Evolutionary conservation across 2,113 vertebrate genomes (phyloP).

Genomic region (Bostrychus sinensis): DNA sequence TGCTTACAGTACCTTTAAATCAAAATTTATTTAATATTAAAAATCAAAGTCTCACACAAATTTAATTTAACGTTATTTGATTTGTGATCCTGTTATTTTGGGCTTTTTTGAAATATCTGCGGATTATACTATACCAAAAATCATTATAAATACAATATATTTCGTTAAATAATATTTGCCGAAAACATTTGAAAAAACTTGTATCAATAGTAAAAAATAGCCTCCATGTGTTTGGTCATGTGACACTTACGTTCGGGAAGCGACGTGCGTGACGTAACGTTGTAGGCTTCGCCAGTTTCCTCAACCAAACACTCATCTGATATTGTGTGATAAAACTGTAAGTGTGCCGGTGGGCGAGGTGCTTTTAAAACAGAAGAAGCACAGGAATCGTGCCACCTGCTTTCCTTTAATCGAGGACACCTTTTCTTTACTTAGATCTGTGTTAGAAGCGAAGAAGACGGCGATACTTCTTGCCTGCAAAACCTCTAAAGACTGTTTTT

Average conservation of each 20-base stretch:
- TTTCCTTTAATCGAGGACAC: background rate
- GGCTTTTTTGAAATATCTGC: too few relatives aligned
- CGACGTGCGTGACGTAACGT: conserved; percentile 63
- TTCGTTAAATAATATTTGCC: background rate
- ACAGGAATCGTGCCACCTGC: background rate
- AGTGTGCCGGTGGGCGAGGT: conserved; percentile 44
- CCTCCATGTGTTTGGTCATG: conserved; percentile 74
- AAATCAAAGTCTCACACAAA: background rate
- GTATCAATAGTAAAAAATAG: conserved; percentile 60
- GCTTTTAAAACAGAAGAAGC: conserved; percentile 14
- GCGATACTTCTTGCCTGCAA: conserved; percentile 21
- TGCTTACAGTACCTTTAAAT: too few relatives aligned
- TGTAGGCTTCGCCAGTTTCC: conserved; percentile 68
- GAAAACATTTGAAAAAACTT: background rate
- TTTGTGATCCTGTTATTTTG: background rate
- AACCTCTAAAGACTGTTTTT: conserved; percentile 44
- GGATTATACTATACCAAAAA: too few relatives aligned
- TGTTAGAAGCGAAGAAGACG: conserved; percentile 10
- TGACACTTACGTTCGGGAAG: conserved; percentile 62
- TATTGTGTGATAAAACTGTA: conserved; percentile 60
- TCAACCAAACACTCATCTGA: conserved; percentile 66
- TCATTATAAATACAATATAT: too few relatives aligned
- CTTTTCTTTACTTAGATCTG: background rate
- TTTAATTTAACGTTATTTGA: background rate
- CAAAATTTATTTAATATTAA: too few relatives aligned